Conservation (phyloP, 30 jellyfish, hydroid and myxozoan species). For the Rhopilema esculentum region DNA sequence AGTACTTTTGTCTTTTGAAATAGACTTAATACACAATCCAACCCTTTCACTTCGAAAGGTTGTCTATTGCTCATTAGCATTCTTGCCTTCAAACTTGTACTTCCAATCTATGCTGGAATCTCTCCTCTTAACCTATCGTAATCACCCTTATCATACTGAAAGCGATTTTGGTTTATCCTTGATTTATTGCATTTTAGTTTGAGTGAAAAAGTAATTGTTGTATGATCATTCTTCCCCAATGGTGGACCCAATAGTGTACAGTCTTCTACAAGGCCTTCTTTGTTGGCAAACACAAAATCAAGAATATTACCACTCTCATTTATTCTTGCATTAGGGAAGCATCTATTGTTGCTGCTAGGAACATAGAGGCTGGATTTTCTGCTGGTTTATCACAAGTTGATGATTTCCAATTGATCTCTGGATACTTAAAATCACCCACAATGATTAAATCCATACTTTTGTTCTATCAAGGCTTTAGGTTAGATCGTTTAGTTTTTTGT, state of each 20-base stretch:
- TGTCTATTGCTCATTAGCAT: conserved; percentile 28
- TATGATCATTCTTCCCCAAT: conserved; percentile 40
- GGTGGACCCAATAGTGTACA: conserved; percentile 35
- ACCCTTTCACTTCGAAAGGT: conserved; percentile 39
- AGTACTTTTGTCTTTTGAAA: conserved; percentile 20
- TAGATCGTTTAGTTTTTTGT: neutral
- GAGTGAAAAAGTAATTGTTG: conserved; percentile 31
- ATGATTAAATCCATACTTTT: neutral
- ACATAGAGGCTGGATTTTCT: conserved; percentile 32
- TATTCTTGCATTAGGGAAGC: conserved; percentile 35
- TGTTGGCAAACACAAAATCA: conserved; percentile 31
- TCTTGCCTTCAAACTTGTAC: conserved; percentile 31
- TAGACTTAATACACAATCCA: neutral
- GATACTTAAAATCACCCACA: neutral
- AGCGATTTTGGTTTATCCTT: conserved; percentile 19
- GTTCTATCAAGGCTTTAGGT: conserved; percentile 12
- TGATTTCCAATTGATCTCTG: conserved; percentile 22
- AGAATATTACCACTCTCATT: conserved; percentile 6
- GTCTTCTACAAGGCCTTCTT: conserved; percentile 29
- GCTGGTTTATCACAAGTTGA: conserved; percentile 20
- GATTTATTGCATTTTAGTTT: conserved; percentile 34
- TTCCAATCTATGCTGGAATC: conserved; percentile 16
- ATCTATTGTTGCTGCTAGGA: conserved; percentile 9
- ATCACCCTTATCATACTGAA: conserved; percentile 46
- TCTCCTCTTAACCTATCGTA: conserved; percentile 16